Evolutionary conservation across 2,888 invertebrate genomes (phyloP).

Genomic region (Tridacna crocea): DNA sequence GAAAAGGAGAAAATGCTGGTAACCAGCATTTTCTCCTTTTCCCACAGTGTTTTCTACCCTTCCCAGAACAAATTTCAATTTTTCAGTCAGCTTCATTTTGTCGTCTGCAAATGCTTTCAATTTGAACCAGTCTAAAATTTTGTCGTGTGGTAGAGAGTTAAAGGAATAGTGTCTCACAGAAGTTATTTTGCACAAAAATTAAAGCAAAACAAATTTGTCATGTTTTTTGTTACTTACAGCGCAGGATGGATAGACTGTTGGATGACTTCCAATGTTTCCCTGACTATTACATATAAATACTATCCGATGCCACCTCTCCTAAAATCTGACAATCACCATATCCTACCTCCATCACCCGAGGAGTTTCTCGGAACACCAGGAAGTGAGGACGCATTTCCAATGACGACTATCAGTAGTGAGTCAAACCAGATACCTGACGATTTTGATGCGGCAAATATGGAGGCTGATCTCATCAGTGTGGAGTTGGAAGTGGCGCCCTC

Average conservation of each 20-base stretch:
- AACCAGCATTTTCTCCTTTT: too few species aligned
- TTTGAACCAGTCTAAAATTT: too few species aligned
- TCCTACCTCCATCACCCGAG: conserved; percentile 80
- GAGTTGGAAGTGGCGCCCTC: conserved; percentile 98
- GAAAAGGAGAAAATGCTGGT: too few species aligned
- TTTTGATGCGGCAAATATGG: conserved; percentile 94
- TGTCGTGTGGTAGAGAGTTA: too few species aligned
- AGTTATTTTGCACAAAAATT: too few species aligned
- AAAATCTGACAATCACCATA: conserved; percentile 93
- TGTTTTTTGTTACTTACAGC: conserved; percentile 67
- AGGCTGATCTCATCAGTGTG: conserved; percentile 94
- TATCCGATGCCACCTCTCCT: conserved; percentile 96
- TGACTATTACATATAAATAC: conserved; percentile 95
- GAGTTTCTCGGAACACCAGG: conserved; percentile 81
- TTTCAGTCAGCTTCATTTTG: too few species aligned
- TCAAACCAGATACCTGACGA: conserved; percentile 83
- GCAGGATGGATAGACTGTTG: conserved; percentile 97
- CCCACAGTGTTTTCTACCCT: too few species aligned
- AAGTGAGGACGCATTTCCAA: conserved; percentile 95
- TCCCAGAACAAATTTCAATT: too few species aligned
- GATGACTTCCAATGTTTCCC: conserved; percentile 96
- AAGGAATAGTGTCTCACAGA: too few species aligned
- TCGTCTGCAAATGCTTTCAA: too few species aligned
- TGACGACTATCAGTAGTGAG: conserved; percentile 88
- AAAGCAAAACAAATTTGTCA: too few species aligned